Evolutionary conservation across 2,888 invertebrate species (phyloP), one percentile per base, ranked within the genome.

Genomic region (Hesperia comma): DNA sequence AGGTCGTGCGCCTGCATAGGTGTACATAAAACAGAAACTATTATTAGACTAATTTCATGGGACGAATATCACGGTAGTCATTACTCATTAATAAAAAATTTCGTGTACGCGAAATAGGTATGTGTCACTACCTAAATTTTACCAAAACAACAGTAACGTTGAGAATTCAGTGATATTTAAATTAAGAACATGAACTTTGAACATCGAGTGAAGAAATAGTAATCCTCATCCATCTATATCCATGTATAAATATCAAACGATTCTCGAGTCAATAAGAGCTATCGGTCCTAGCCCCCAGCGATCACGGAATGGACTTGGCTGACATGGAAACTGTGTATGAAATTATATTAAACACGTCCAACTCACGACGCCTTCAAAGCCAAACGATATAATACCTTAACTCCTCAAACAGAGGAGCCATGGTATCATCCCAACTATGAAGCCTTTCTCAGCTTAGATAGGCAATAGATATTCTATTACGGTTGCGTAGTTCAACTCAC

Each of bases 241-340:
- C 54, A 54, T 21, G 12, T 54, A 33, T 54, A 54, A 51, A 51
- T 51, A 51, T 55, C 60, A 60, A 66, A 60, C 15, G 60, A 33
- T 46, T 55, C 51, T 26, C 58, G 53, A 58, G 41, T 53, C 57
- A 53, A 66, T 56, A 61, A 51, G 56, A 7, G 37, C 33, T 53
- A 46, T 60, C 60, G 57, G 7, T 19, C 26, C 12, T 60, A 55
- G 66, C 66, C 60, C 46, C 37, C 21, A 67, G 67, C 61, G 33
- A 67, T 67, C 67, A 67, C 67, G 67, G 21, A 60, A 54, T 53
- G 33, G 54, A 53, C 46, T 40, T 15, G n/a, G 14, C 64, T 51
- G 51, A 51, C 57, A 51, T 64, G 58, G 58, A 51, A 32, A 64
- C 53, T 41, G 19, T 43, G 33, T 53, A 66, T 26, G 54, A 66